Percentiles rank a stretch among this genome's conserved stretches.
Evolutionary conservation across 23 tunicate genomes (phyloP).

Genomic region (Botrylloides violaceus): DNA sequence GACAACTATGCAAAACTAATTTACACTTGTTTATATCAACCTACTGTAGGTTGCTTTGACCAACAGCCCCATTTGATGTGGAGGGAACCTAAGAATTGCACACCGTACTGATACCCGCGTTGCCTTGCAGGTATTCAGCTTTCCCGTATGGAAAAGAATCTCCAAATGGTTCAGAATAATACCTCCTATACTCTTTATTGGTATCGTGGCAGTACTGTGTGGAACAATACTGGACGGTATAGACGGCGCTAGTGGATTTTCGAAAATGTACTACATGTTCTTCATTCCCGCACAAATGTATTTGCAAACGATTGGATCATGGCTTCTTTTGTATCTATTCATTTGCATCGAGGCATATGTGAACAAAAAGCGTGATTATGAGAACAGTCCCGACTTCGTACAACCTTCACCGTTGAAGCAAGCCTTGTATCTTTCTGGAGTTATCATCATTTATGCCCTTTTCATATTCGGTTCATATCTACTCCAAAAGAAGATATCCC

Average conservation of each 20-base stretch:
- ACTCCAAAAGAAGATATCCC: constrained; percentile 3
- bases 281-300: constrained; percentile 79
- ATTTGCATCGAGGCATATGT: constrained; percentile 37
- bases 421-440: constrained; percentile 40
- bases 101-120: too few species aligned
- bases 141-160: constrained; percentile 89
- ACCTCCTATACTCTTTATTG: constrained; percentile 46
- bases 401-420: constrained; percentile 59
- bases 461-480: constrained; percentile 48
- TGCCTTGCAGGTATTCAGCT: constrained; percentile 45
- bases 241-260: constrained; percentile 49
- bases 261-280: constrained; percentile 70
- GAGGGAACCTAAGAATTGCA: too few species aligned
- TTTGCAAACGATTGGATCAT: constrained; percentile 53
- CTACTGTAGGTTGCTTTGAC: too few species aligned
- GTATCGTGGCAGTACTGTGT: constrained; percentile 43
- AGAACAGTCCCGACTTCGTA: background rate
- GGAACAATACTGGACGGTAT: constrained; percentile 52
- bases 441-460: constrained; percentile 46
- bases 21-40: too few species aligned
- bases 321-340: constrained; percentile 63
- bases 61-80: too few species aligned
- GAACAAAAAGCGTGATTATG: background rate
- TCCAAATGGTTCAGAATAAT: constrained; percentile 72
- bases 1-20: too few species aligned